Evolutionary conservation across 1,140 invertebrate species (phyloP).

Genomic region (Apocrypta bakeri): DNA sequence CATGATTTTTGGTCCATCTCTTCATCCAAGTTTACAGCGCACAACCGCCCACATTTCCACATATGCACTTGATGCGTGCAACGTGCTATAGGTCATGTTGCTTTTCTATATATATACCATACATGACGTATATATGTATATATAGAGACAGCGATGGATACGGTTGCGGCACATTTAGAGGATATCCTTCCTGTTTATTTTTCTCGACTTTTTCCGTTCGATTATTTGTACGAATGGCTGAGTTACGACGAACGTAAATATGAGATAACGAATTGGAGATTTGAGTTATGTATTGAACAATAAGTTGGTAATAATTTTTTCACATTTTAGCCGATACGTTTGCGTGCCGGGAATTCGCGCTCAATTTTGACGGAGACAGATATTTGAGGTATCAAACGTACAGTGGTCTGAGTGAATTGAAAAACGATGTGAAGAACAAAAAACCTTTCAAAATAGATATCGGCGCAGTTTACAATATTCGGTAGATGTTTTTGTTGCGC

Average conservation of each 20-base stretch:
- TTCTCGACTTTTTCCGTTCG: slow-evolving; percentile 89
- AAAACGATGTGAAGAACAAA: slow-evolving; percentile 85
- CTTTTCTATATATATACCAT: too few species aligned
- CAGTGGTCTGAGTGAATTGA: slow-evolving; percentile 85
- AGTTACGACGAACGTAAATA: slow-evolving; percentile 86
- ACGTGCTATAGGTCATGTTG: too few species aligned
- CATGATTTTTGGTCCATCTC: too few species aligned
- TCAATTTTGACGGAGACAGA: slow-evolving; percentile 94
- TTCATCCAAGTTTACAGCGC: too few species aligned
- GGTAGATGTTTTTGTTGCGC: slow-evolving; percentile 72
- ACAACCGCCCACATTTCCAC: too few species aligned
- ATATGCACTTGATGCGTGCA: too few species aligned
- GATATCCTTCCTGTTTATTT: slow-evolving; percentile 82
- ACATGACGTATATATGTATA: too few species aligned
- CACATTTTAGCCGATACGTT: slow-evolving; percentile 81
- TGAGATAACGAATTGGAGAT: slow-evolving; percentile 24
- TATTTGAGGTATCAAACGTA: slow-evolving; percentile 96
- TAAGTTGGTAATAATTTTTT: slow-evolving; percentile 18
- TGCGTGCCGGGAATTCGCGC: slow-evolving; percentile 93
- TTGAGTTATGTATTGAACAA: slow-evolving; percentile 30
- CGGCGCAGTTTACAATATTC: slow-evolving; percentile 89
- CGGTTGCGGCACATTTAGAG: slow-evolving; percentile 58
- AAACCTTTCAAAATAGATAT: slow-evolving; percentile 83
- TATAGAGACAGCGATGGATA: slow-evolving; percentile 31
- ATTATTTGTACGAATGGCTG: slow-evolving; percentile 90